These are phyloP conservation scores for Orbicella faveolata DNA, from an alignment of 64 coral and sea anemone genomes.

Conservation along the genomic window DNA sequence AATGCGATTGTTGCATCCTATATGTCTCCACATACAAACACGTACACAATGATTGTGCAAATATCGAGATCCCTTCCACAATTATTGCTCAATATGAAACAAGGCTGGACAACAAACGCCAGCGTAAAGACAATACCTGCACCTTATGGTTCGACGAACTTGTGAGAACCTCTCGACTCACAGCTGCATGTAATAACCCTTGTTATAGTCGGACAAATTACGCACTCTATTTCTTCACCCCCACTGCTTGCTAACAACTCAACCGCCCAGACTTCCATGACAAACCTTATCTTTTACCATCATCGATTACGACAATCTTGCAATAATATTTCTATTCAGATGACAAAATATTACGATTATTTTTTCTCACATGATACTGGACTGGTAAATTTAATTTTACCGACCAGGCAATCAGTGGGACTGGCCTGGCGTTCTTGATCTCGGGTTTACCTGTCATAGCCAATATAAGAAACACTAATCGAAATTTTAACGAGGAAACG, in stretches of 20 bases:
- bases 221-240: background rate
- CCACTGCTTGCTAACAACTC: background rate
- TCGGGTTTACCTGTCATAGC: background rate
- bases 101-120: no score
- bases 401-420: background rate
- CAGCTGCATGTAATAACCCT: background rate
- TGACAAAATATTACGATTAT: background rate
- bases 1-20: background rate
- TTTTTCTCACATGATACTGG: background rate
- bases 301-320: background rate
- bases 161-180: background rate
- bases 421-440: no score
- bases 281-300: background rate
- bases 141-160: background rate
- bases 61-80: slow-evolving; percentile 1
- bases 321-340: background rate
- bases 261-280: background rate
- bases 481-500: no score
- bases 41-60: background rate
- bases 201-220: background rate
- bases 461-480: background rate
- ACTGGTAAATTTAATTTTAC: background rate
- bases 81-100: background rate
- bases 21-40: background rate
- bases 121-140: background rate